Conservation (phyloP, 2,113 vertebrate genomes). For the Erythrocercus mccallii region DNA sequence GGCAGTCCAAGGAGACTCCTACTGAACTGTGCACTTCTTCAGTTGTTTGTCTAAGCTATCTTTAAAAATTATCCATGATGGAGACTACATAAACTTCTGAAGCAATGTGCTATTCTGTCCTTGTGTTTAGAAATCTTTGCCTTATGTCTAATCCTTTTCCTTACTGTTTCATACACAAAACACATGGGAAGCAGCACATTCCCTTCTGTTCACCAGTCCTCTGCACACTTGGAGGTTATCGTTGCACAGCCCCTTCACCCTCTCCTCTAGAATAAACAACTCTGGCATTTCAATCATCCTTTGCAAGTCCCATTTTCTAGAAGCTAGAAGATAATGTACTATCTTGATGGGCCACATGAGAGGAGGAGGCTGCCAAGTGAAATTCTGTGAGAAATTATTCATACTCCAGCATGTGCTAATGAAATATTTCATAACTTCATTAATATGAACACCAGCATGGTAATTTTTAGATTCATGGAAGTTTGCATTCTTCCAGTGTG, state of each 20-base stretch:
- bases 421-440: constrained; percentile 24
- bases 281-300: neutral
- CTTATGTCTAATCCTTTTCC: neutral
- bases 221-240: neutral
- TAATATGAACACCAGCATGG: neutral
- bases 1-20: neutral
- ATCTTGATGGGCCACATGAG: neutral
- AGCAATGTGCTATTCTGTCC: neutral
- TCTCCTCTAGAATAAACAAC: neutral
- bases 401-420: constrained; percentile 11
- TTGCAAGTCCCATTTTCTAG: neutral
- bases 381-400: constrained; percentile 36
- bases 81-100: neutral
- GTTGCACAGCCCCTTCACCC: neutral
- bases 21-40: neutral
- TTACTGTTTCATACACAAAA: neutral
- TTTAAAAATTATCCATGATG: neutral
- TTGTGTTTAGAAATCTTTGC: constrained; percentile 14
- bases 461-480: neutral
- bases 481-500: neutral
- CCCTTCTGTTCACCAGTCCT: neutral
- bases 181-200: neutral
- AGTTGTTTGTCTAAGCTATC: neutral
- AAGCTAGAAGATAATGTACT: neutral
- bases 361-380: neutral